These are phyloP conservation scores for Linyphia triangularis DNA, from an alignment of 2,888 invertebrate species.

Conservation along the genomic window DNA sequence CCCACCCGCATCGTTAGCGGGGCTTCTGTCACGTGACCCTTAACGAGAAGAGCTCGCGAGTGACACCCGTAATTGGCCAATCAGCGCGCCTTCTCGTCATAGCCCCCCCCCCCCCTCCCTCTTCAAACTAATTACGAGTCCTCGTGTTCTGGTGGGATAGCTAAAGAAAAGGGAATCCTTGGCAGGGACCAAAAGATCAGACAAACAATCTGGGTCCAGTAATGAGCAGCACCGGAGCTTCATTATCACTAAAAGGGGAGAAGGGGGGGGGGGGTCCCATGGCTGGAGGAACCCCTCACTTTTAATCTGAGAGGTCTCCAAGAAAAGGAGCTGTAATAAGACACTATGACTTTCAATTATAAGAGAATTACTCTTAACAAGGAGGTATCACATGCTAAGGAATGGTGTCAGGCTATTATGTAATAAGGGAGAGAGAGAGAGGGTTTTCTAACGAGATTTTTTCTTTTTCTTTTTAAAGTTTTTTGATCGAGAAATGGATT, in stretches of 20 bases:
- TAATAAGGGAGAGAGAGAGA: no score
- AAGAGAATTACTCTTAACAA: conserved; percentile 36
- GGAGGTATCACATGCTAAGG: conserved; percentile 19
- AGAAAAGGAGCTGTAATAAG: conserved; percentile 27
- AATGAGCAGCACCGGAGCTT: conserved; percentile 65
- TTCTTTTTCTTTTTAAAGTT: no score
- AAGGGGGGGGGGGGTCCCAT: not conserved
- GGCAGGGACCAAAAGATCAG: conserved; percentile 41
- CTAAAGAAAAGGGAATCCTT: conserved; percentile 38
- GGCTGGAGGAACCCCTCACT: conserved; percentile 27
- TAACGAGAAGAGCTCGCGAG: conserved; percentile 74
- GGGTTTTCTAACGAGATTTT: no score
- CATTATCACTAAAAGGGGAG: conserved; percentile 58
- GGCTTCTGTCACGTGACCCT: conserved; percentile 72
- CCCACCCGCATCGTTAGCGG: conserved; percentile 46
- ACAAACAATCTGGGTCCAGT: conserved; percentile 64
- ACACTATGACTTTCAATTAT: conserved; percentile 55
- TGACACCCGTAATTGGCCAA: conserved; percentile 75
- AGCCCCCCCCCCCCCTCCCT: conserved; percentile 25
- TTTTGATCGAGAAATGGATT: no score
- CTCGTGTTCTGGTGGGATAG: conserved; percentile 41
- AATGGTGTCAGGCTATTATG: no score
- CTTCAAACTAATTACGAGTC: conserved; percentile 71
- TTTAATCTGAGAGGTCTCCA: conserved; percentile 37
- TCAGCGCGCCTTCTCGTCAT: conserved; percentile 60